These are phyloP conservation scores for Agrypnia vestita DNA, from an alignment of 1,140 invertebrate genomes.

Conservation along the genomic window DNA sequence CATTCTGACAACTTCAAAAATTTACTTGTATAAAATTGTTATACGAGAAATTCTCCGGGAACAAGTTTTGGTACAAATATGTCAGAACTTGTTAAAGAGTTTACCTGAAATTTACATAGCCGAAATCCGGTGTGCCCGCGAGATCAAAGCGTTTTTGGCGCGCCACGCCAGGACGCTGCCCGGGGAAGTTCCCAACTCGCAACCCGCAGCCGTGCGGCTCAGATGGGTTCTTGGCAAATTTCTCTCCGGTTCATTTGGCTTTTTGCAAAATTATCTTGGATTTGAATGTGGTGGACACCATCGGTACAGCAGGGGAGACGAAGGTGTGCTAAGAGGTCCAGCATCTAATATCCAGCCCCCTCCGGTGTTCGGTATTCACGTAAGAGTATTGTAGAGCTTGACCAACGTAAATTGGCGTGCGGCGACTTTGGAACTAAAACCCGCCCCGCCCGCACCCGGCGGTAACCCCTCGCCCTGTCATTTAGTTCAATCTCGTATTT, in stretches of 20 bases:
- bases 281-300: too few species aligned
- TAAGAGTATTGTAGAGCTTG: too few species aligned
- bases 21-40: slow-evolving; percentile 10
- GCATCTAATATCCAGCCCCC: too few species aligned
- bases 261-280: too few species aligned
- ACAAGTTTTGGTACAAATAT: slow-evolving; percentile 27
- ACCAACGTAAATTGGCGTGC: too few species aligned
- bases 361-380: too few species aligned
- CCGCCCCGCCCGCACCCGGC: too few species aligned
- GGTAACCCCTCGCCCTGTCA: too few species aligned
- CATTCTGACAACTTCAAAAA: slow-evolving; percentile 14
- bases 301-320: too few species aligned
- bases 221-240: background rate
- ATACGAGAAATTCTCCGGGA: slow-evolving; percentile 4
- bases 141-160: background rate
- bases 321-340: too few species aligned
- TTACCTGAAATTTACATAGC: slow-evolving; percentile 31
- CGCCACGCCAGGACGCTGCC: background rate
- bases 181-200: background rate
- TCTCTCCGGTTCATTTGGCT: background rate
- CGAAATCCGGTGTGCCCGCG: slow-evolving; percentile 10
- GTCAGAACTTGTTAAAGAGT: slow-evolving; percentile 31
- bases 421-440: too few species aligned
- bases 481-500: too few species aligned
- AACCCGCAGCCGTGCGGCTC: background rate